These are phyloP conservation scores for Leuciscus idus DNA, from an alignment of 2,113 vertebrate genomes.

Conservation along the genomic window DNA sequence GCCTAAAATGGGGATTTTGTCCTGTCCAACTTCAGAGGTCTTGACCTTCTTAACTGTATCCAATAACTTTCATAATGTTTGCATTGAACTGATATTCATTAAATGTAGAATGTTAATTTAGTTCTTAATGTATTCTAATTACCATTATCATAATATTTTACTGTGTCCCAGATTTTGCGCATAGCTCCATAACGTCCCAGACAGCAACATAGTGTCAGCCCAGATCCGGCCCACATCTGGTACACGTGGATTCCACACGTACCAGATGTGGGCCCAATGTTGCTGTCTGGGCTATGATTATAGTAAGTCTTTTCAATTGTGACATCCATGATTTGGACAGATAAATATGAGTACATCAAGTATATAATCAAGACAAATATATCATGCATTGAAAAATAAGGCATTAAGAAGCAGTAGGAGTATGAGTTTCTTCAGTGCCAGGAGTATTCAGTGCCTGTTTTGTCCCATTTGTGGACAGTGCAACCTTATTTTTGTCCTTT, in stretches of 20 bases:
- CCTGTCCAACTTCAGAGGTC: neutral
- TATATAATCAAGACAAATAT: neutral
- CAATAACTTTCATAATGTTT: neutral
- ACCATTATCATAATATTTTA: neutral
- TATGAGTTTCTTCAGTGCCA: neutral
- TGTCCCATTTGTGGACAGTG: neutral
- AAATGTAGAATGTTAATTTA: too few species aligned
- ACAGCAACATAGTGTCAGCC: too few species aligned
- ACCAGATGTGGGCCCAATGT: too few species aligned
- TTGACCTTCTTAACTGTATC: neutral
- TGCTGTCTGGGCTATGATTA: neutral
- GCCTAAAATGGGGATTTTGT: neutral
- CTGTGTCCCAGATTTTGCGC: neutral
- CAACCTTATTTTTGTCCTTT: neutral
- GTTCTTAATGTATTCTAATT: neutral
- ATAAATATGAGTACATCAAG: neutral
- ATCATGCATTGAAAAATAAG: neutral
- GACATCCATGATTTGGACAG: neutral
- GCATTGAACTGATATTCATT: neutral
- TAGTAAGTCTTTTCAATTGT: neutral
- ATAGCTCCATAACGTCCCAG: neutral
- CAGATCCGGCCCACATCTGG: too few species aligned
- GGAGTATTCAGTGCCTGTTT: neutral
- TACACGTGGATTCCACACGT: too few species aligned
- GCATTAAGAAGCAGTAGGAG: neutral